phyloP scores from a whole-genome alignment of 2,888 invertebrate species.

The Idaea straminata region DNA sequence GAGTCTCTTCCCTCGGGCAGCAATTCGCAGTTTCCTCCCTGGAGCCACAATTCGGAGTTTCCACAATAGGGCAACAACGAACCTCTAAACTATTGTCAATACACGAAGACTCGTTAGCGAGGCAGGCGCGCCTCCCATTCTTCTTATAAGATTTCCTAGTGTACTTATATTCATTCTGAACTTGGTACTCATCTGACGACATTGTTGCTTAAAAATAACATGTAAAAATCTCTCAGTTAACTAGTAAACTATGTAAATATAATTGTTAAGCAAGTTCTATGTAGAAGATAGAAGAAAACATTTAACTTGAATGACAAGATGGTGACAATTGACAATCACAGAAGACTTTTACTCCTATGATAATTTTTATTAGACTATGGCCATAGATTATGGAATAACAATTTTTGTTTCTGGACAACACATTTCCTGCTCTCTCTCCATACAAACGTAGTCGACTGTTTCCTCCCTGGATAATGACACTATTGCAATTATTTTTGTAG shows the following conservation, averaged over 20 bases:
- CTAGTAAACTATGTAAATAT: constrained; percentile 14
- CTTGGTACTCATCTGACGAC: constrained; percentile 61
- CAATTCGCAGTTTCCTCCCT: not conserved
- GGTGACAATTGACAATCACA: not conserved
- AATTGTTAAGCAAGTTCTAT: not conserved
- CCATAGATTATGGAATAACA: no score
- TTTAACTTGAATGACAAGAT: not conserved
- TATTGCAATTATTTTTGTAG: no score
- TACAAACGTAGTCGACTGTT: no score
- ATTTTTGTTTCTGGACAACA: no score
- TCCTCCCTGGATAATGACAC: no score
- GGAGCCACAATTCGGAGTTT: constrained; percentile 13
- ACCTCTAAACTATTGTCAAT: constrained; percentile 37
- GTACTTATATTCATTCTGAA: constrained; percentile 62
- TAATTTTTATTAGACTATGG: no score
- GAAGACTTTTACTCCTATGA: not conserved
- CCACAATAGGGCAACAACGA: constrained; percentile 46
- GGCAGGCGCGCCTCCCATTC: constrained; percentile 36
- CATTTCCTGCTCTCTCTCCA: no score
- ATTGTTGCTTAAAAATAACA: constrained; percentile 31
- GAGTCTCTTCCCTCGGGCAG: constrained; percentile 40
- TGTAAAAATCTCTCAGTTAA: constrained; percentile 3
- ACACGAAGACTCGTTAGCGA: constrained; percentile 38
- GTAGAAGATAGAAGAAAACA: not conserved
- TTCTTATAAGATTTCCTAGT: constrained; percentile 63